Percentiles rank a stretch among this genome's conserved stretches.
Evolutionary conservation across 2,113 vertebrate genomes (phyloP).

Genomic region (Struthidea cinerea): DNA sequence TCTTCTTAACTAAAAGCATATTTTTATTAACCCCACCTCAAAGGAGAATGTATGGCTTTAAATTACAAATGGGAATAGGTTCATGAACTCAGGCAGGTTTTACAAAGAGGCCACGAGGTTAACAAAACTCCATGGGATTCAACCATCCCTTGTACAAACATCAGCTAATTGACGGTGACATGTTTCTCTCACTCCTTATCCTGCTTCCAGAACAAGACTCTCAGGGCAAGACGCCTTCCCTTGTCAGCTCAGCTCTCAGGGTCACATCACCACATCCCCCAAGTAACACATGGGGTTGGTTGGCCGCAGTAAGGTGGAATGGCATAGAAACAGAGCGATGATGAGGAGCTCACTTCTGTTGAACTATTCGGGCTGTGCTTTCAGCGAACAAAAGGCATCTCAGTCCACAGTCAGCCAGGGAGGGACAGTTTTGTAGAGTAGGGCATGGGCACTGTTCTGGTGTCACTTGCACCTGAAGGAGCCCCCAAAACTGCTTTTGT

Average conservation of each 20-base stretch:
- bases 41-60: neutral
- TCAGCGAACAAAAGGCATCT: neutral
- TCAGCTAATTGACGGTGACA: constrained; percentile 35
- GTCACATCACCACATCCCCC: neutral
- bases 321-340: neutral
- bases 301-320: neutral
- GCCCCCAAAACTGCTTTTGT: neutral
- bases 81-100: constrained; percentile 44
- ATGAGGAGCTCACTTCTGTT: neutral
- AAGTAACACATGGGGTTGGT: neutral
- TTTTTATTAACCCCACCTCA: neutral
- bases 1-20: neutral
- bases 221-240: neutral
- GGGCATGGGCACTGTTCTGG: fast-evolving
- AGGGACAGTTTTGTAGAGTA: neutral
- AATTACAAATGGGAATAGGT: neutral
- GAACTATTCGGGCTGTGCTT: neutral
- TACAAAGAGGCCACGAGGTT: constrained; percentile 6
- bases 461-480: neutral
- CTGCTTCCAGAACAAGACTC: neutral
- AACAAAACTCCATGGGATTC: constrained; percentile 36
- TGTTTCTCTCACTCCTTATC: constrained; percentile 14
- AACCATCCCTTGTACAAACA: constrained; percentile 25
- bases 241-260: neutral
- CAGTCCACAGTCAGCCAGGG: neutral